These are phyloP conservation scores for Nibea albiflora DNA, from an alignment of 2,113 vertebrate genomes.

Conservation along the genomic window DNA sequence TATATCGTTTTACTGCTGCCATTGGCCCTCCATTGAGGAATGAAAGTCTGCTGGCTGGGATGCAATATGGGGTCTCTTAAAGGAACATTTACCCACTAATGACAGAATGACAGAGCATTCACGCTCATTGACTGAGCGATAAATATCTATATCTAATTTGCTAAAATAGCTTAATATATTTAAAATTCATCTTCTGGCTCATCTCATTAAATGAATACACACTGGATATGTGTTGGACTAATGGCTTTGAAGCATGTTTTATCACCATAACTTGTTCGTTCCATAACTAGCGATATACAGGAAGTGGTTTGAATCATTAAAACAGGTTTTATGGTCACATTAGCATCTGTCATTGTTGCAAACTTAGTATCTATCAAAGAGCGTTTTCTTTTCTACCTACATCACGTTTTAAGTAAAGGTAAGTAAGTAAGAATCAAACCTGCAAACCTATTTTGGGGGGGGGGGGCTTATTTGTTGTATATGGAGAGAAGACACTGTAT, in stretches of 20 bases:
- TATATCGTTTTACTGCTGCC: neutral
- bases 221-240: neutral
- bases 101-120: neutral
- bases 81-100: slow-evolving; percentile 7
- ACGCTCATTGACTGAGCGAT: neutral
- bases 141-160: neutral
- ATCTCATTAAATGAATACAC: neutral
- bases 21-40: neutral
- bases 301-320: neutral
- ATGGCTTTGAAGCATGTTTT: slow-evolving; percentile 8
- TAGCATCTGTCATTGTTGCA: neutral
- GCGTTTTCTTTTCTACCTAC: neutral
- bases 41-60: neutral
- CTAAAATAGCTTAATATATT: neutral
- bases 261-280: slow-evolving; percentile 2
- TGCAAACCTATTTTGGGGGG: neutral
- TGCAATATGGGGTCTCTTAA: neutral
- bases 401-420: neutral
- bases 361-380: neutral
- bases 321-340: neutral
- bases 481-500: neutral
- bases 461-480: neutral
- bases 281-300: neutral
- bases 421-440: neutral
- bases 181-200: slow-evolving; percentile 6